Conservation (phyloP, 2,113 vertebrate genomes). For the Miniopterus natalensis region DNA sequence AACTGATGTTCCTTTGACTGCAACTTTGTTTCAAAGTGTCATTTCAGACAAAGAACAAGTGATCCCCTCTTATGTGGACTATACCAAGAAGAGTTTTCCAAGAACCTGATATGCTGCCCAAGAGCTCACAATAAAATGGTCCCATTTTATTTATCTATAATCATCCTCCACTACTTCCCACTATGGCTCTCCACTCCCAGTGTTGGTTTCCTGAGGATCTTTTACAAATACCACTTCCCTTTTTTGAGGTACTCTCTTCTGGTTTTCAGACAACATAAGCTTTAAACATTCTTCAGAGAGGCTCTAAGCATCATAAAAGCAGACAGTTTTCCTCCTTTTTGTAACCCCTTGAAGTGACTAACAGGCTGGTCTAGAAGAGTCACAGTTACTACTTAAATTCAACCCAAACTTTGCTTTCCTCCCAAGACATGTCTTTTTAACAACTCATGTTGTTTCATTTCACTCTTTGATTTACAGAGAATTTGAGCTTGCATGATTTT, state of each 20-base stretch:
- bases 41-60: neutral
- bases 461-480: neutral
- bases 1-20: neutral
- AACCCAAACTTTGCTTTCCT: neutral
- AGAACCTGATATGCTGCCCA: neutral
- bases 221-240: neutral
- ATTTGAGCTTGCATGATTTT: neutral
- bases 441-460: neutral
- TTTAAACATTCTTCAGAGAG: constrained; percentile 27
- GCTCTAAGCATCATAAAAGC: neutral
- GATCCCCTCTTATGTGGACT: neutral
- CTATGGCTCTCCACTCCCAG: neutral
- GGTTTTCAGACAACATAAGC: neutral
- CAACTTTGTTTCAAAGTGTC: neutral
- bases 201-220: neutral
- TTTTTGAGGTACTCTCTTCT: neutral
- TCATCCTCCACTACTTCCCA: neutral
- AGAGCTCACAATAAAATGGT: neutral
- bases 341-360: neutral
- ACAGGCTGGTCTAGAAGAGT: neutral
- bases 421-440: neutral
- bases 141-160: neutral
- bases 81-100: neutral
- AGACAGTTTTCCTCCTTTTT: neutral
- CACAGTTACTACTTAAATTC: neutral